A percentile compares a stretch with the other conserved stretches of the same genome.
Evolutionary conservation across 2,797 vertebrate species (phyloP).

Genomic region (Prionace glauca): DNA sequence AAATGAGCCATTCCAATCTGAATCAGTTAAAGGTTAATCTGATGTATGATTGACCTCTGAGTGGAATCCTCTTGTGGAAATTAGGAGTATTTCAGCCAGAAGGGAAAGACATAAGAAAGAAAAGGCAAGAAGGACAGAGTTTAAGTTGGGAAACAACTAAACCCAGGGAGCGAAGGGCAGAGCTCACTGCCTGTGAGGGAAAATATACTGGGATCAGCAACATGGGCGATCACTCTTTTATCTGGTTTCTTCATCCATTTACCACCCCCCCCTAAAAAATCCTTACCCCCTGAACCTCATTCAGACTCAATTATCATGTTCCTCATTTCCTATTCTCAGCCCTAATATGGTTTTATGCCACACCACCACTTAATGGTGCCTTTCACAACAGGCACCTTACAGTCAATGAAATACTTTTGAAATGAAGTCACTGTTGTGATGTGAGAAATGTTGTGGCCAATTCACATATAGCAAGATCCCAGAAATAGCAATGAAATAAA

Average conservation of each 20-base stretch:
- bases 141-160: not conserved
- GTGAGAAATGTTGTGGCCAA: not conserved
- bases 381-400: not conserved
- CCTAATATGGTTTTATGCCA: not conserved
- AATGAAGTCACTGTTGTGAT: not conserved
- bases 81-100: not conserved
- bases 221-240: not conserved
- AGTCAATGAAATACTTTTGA: not conserved
- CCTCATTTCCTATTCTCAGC: not conserved
- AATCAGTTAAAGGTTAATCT: not conserved
- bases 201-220: not conserved
- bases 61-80: not conserved
- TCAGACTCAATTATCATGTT: not conserved
- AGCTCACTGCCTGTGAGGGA: not conserved
- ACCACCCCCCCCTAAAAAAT: not conserved
- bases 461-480: not conserved
- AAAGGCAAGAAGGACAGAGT: not conserved
- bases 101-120: constrained; percentile 13
- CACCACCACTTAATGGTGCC: not conserved
- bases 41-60: not conserved
- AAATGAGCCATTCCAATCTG: not conserved
- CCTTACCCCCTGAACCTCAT: not conserved
- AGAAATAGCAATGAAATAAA: not conserved
- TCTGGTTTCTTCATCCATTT: not conserved
- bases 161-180: not conserved